phyloP scores from a whole-genome alignment of 1,140 invertebrate genomes.

The Temnothorax nylanderi region DNA sequence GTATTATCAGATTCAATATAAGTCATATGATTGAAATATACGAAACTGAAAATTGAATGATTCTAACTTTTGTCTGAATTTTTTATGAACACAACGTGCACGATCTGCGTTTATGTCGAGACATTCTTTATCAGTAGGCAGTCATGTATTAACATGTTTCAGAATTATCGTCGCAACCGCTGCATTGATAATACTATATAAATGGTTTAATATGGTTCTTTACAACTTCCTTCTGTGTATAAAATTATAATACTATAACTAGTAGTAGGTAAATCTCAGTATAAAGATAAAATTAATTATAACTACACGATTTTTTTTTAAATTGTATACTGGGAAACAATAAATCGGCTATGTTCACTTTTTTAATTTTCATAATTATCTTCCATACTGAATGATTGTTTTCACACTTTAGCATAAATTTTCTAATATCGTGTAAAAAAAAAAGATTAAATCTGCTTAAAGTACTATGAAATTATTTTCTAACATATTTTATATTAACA shows the following conservation, averaged over 20 bases:
- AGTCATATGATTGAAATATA: background rate
- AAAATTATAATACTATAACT: background rate
- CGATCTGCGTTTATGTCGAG: background rate
- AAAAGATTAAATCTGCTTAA: background rate
- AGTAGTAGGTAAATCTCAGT: background rate
- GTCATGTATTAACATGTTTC: background rate
- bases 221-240: background rate
- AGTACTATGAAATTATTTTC: background rate
- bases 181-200: background rate
- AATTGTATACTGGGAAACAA: background rate
- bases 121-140: background rate
- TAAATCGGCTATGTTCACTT: background rate
- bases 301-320: background rate
- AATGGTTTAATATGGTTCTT: background rate
- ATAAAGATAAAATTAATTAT: background rate
- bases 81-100: background rate
- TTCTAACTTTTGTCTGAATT: background rate
- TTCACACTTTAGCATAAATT: background rate
- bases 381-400: background rate
- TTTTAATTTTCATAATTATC: background rate
- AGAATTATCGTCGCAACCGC: background rate
- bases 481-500: background rate
- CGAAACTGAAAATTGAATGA: background rate
- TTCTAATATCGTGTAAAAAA: background rate
- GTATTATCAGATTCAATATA: background rate